Base-by-base conservation (phyloP, 2,888 invertebrate genomes). In the Gerosis bhagava region DNA sequence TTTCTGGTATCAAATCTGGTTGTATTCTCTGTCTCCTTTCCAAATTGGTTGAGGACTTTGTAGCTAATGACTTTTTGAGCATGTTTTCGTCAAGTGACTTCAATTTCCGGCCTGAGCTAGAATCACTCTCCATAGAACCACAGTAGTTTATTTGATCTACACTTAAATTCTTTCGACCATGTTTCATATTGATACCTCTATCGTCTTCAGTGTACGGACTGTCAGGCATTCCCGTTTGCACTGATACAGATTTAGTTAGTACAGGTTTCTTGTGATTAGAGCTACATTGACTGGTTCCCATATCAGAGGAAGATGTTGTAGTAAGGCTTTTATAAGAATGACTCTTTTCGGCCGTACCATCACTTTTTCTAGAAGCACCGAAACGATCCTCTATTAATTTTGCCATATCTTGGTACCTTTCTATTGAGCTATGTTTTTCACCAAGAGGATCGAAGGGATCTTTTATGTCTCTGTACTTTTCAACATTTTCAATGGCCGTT, bases 341-440 rank as follows among this genome's bases (percentile, higher is more conserved):
- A 60, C 87, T 87, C 41, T 89, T 89, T 54, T 89, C 89, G 5
- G 87, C 77, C 1, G 84, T 86, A 1, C 83, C 79, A 47, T 89
- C 89, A 48, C 76, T 82, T 51, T 86, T 88, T 41, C 83, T 73
- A 5, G 75, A 54, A 32, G 72, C 88, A 1, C 93, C 92, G 53
- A 93, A 93, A 60, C 91, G 89, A 58, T 93, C 93, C 68, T 93
- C 93, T 53, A 93, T 90, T 47, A 93, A 76, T 66, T 93, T 93
- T 3, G 93, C 91, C 93, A 93, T 93, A 57, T 93, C 93, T 67
- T 93, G 93, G 54, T 93, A 93, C 34, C 93, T 83, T 63, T 93
- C 93, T 70, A 93, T 93, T 50, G 93, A 93, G 74, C 92, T 91
- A 56, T 92, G 91, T 64, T 93, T 93, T 50, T 92, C 92, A 41